Evolutionary conservation across 1,140 invertebrate genomes (phyloP).

Genomic region (Drosophila pseudoananassae): DNA sequence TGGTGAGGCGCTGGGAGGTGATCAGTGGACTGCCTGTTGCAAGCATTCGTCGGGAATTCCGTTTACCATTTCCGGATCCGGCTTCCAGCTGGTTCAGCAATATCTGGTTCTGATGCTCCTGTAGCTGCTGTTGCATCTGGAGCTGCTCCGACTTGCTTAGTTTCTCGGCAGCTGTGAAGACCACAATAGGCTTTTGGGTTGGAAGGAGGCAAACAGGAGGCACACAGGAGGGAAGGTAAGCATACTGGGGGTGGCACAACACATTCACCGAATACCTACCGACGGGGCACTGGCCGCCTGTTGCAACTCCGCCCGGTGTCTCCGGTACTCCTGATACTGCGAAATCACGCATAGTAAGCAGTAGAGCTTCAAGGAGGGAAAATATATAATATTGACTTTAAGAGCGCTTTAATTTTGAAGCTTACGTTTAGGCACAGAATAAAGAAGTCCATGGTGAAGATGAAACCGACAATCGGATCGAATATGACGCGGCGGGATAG

Average conservation of each 20-base stretch:
- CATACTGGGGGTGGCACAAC: conserved; percentile 19
- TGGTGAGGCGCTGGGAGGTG: conserved; percentile 70
- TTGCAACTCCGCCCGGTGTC: conserved; percentile 43
- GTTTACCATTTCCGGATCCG: conserved; percentile 22
- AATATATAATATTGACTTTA: neutral
- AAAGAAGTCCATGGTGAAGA: conserved; percentile 78
- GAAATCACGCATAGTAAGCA: conserved; percentile 74
- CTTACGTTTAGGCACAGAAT: conserved; percentile 77
- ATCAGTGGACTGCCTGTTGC: conserved; percentile 58
- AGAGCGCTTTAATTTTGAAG: neutral
- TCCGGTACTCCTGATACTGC: conserved; percentile 65
- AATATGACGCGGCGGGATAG: conserved; percentile 64
- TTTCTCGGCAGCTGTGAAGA: conserved; percentile 58
- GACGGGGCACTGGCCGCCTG: conserved; percentile 34
- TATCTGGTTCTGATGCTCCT: conserved; percentile 5
- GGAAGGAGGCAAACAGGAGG: conserved; percentile 2
- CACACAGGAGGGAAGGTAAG: conserved; percentile 8
- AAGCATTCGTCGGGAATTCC: conserved; percentile 56
- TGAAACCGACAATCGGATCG: conserved; percentile 76
- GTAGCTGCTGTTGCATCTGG: conserved; percentile 29
- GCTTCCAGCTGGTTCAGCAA: conserved; percentile 13
- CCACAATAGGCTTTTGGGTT: conserved; percentile 50
- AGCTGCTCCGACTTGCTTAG: conserved; percentile 47
- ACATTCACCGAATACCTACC: conserved; percentile 47
- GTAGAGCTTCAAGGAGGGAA: conserved; percentile 47